phyloP scores from a whole-genome alignment of 2,888 invertebrate species.

The Caenorhabditis drosophilae region DNA sequence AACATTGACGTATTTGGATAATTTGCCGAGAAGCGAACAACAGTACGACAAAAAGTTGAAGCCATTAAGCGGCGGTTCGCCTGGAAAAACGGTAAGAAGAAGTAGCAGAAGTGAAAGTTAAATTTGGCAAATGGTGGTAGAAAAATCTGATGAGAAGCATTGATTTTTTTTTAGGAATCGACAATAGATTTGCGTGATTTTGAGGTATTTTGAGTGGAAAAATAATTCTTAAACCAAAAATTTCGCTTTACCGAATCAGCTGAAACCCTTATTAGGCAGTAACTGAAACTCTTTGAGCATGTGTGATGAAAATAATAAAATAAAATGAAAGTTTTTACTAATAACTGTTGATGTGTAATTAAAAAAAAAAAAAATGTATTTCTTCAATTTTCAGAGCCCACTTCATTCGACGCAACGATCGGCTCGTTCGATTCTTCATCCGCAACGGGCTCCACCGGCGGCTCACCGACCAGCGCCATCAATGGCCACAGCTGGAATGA shows the following conservation, averaged over 20 bases:
- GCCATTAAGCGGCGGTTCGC: slow-evolving; percentile 11
- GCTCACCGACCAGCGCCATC: slow-evolving; percentile 21
- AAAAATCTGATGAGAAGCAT: neutral
- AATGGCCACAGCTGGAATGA: slow-evolving; percentile 29
- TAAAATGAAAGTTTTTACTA: too few species aligned
- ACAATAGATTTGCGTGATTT: slow-evolving; percentile 18
- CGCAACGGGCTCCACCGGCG: slow-evolving; percentile 16
- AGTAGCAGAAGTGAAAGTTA: too few species aligned
- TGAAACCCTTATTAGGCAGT: neutral
- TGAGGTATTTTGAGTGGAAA: slow-evolving; percentile 13
- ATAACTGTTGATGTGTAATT: too few species aligned
- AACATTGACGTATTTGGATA: slow-evolving; percentile 59
- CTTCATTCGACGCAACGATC: too few species aligned
- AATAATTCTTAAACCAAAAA: neutral
- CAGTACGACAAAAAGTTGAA: slow-evolving; percentile 43
- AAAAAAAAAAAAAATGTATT: too few species aligned
- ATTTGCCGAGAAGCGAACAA: slow-evolving; percentile 42
- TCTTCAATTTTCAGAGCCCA: too few species aligned
- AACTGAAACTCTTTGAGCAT: slow-evolving; percentile 1
- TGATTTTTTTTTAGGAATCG: slow-evolving; percentile 21
- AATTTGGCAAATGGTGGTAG: neutral
- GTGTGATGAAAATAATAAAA: too few species aligned
- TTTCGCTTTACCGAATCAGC: too few species aligned
- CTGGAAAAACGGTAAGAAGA: slow-evolving; percentile 19
- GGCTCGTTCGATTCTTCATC: neutral